Conservation (phyloP, 2,888 invertebrate genomes). For the Atethmia centrago region DNA sequence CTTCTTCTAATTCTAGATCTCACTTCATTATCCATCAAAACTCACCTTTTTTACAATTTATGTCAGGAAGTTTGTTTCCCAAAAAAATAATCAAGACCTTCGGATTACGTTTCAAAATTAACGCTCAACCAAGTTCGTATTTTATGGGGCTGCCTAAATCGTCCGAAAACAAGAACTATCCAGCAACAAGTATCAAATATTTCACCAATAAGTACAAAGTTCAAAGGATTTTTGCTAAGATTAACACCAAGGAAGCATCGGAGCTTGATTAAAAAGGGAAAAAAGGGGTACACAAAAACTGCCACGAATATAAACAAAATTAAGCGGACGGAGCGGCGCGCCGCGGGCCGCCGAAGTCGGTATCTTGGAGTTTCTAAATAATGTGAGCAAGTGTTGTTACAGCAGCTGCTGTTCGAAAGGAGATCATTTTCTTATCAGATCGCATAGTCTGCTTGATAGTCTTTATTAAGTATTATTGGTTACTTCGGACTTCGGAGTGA, state of each 20-base stretch:
- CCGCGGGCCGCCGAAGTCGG: background rate
- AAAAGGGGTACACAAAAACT: conserved; percentile 61
- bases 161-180: conserved; percentile 17
- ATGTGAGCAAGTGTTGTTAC: conserved; percentile 28
- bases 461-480: too few relatives aligned
- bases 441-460: background rate
- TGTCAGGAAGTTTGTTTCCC: background rate
- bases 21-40: background rate
- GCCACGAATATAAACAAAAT: conserved; percentile 69
- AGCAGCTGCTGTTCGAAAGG: conserved; percentile 4
- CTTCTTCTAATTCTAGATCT: background rate
- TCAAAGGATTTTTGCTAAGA: conserved; percentile 42
- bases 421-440: conserved; percentile 1
- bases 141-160: background rate
- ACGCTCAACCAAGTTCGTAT: background rate
- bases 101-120: conserved; percentile 4
- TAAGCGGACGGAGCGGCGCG: conserved; percentile 4
- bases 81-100: background rate
- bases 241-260: conserved; percentile 25
- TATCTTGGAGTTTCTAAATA: conserved; percentile 26
- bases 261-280: conserved; percentile 60
- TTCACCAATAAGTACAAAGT: conserved; percentile 30
- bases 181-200: conserved; percentile 47
- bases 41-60: background rate
- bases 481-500: too few relatives aligned